phyloP scores from a whole-genome alignment of 2,888 invertebrate species.

The Cryptocheilus praepositus region DNA sequence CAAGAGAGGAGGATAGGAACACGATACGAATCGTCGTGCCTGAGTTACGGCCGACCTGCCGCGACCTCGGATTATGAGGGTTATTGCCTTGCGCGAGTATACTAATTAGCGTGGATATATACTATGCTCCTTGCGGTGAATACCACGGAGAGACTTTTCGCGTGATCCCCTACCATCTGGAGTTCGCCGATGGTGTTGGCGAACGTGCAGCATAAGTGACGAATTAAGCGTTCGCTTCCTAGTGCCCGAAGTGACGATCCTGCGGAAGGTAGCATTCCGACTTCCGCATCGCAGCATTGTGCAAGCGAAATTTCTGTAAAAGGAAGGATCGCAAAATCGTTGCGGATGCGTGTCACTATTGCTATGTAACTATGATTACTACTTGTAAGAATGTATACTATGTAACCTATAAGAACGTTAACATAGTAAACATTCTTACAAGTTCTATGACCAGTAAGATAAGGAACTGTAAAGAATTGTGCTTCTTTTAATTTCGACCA shows the following conservation, averaged over 20 bases:
- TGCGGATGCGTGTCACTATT: no score
- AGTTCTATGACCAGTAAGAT: no score
- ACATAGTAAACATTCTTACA: no score
- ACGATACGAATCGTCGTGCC: slow-evolving; percentile 57
- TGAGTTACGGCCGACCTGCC: slow-evolving; percentile 57
- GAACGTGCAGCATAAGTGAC: slow-evolving; percentile 24
- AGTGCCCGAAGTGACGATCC: slow-evolving; percentile 12
- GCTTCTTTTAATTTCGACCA: no score
- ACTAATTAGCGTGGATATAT: slow-evolving; percentile 59
- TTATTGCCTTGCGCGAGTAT: slow-evolving; percentile 54
- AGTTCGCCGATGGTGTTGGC: neutral
- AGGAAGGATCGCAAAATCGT: no score
- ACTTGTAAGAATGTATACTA: no score
- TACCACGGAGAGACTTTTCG: slow-evolving; percentile 45
- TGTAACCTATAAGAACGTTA: no score
- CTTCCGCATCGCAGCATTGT: no score
- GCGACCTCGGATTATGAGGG: slow-evolving; percentile 60
- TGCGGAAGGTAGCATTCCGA: no score
- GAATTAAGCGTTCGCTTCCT: slow-evolving; percentile 23
- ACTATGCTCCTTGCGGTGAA: slow-evolving; percentile 51
- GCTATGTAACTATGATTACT: no score
- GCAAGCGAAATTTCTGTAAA: no score
- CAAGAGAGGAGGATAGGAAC: slow-evolving; percentile 30
- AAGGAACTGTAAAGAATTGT: no score
- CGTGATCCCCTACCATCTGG: slow-evolving; percentile 36